Percentiles rank a stretch among this genome's conserved stretches.
These are phyloP conservation scores for Anaspis maculata DNA, from an alignment of 2,888 invertebrate species.

Conservation along the genomic window DNA sequence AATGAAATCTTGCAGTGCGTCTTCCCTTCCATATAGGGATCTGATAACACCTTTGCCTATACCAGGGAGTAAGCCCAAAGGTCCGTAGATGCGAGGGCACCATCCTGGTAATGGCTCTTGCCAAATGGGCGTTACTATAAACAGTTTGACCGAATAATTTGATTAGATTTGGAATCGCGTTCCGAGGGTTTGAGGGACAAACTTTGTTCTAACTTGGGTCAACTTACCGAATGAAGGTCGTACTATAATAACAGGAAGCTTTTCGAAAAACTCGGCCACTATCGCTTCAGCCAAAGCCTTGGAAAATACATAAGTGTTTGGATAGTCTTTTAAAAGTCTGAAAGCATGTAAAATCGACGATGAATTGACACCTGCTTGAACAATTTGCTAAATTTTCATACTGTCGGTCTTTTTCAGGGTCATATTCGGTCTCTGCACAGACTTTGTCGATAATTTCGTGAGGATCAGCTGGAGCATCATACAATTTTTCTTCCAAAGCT, in stretches of 20 bases:
- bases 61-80: constrained; percentile 71
- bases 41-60: constrained; percentile 84
- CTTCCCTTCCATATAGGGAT: constrained; percentile 74
- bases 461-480: constrained; percentile 73
- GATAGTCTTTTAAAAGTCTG: constrained; percentile 61
- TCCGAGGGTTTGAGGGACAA: no score
- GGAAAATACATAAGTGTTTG: constrained; percentile 87
- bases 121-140: constrained; percentile 74
- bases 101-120: constrained; percentile 78
- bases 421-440: constrained; percentile 74
- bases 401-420: constrained; percentile 55
- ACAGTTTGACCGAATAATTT: neutral
- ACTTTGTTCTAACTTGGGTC: no score
- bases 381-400: no score
- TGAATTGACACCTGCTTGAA: no score
- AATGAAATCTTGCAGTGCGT: constrained; percentile 68
- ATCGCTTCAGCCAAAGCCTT: constrained; percentile 81
- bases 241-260: constrained; percentile 68
- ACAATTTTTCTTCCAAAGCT: constrained; percentile 73
- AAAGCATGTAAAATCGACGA: constrained; percentile 1
- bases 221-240: constrained; percentile 61
- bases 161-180: neutral
- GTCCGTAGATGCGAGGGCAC: constrained; percentile 91
- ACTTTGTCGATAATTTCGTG: constrained; percentile 66
- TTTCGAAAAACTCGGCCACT: constrained; percentile 64